Conservation (phyloP, 64 coral and sea anemone genomes). For the Acropora tenuis region DNA sequence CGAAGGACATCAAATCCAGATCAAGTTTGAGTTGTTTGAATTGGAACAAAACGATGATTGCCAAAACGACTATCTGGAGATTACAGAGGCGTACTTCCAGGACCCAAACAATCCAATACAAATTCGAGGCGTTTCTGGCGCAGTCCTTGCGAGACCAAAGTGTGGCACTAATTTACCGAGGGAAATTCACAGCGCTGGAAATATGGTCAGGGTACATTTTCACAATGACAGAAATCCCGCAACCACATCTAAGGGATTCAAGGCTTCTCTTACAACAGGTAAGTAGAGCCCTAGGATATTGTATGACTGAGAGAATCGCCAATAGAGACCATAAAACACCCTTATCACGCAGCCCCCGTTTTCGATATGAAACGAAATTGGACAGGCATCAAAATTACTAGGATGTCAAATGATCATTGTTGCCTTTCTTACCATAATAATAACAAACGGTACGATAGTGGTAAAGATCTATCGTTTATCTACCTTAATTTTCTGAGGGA, state of each 20-base stretch:
- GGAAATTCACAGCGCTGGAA: not conserved
- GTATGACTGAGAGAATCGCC: no score
- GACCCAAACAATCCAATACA: not conserved
- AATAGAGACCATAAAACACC: no score
- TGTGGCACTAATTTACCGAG: not conserved
- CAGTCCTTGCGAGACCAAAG: not conserved
- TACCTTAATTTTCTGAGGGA: no score
- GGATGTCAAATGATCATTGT: no score
- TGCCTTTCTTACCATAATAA: no score
- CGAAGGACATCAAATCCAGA: slow-evolving; percentile 9
- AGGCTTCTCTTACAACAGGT: not conserved
- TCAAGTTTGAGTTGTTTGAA: not conserved
- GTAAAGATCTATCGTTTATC: no score
- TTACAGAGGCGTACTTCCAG: not conserved
- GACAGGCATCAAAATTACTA: no score
- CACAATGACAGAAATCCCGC: not conserved
- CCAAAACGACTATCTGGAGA: slow-evolving; percentile 11
- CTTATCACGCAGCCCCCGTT: no score
- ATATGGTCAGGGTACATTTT: slow-evolving; percentile 14
- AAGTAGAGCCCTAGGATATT: no score
- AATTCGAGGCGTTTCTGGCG: not conserved
- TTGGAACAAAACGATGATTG: not conserved
- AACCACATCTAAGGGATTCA: slow-evolving; percentile 23
- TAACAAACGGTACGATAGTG: no score
- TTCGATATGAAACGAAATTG: no score